Percentiles rank a stretch among this genome's conserved stretches.
Conservation (phyloP, 2,888 invertebrate species). For the Leptopterna dolabrata region DNA sequence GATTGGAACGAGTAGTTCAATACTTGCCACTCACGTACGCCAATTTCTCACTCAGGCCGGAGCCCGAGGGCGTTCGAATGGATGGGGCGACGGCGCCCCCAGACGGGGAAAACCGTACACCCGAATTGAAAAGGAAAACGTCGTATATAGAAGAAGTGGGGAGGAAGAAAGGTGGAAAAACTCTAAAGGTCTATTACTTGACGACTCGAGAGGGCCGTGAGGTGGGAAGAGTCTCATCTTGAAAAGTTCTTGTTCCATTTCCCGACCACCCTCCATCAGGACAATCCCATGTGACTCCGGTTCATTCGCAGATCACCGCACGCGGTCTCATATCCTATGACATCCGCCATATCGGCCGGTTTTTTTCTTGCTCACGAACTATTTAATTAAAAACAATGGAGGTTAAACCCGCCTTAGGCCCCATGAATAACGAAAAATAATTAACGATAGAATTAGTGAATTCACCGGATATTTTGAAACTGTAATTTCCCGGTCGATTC, state of each 20-base stretch:
- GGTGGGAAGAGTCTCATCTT: neutral
- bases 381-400: slow-evolving; percentile 5
- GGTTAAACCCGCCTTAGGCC: too few relatives aligned
- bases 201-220: neutral
- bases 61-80: neutral
- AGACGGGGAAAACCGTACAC: neutral
- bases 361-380: too few relatives aligned
- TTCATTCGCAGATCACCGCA: slow-evolving; percentile 1
- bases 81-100: neutral
- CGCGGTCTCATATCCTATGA: neutral
- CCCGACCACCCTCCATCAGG: too few relatives aligned
- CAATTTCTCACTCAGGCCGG: slow-evolving; percentile 29
- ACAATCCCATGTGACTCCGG: neutral
- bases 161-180: slow-evolving; percentile 1
- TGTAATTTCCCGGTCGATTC: too few relatives aligned
- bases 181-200: slow-evolving; percentile 42
- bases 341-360: neutral
- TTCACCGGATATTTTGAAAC: too few relatives aligned
- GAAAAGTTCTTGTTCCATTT: neutral
- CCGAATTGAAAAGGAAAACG: slow-evolving; percentile 34
- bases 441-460: too few relatives aligned
- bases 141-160: neutral
- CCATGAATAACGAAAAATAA: too few relatives aligned
- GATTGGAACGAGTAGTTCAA: slow-evolving; percentile 21
- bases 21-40: slow-evolving; percentile 42